Percentiles rank a stretch among this genome's conserved stretches.
Conservation (phyloP, 2,888 invertebrate genomes). For the Timema podura region DNA sequence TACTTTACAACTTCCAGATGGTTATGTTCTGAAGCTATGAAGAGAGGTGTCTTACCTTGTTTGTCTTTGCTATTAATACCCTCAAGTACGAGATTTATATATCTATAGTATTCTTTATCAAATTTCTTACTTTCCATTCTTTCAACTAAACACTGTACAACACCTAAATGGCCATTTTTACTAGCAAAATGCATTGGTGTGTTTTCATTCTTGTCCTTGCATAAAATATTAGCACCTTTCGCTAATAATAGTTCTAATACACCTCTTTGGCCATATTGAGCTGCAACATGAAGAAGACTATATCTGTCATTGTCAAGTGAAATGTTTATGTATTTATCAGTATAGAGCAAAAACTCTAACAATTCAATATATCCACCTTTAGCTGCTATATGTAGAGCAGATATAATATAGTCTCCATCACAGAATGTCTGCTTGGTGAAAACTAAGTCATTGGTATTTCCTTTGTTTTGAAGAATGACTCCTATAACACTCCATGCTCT, state of each 20-base stretch:
- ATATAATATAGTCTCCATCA: constrained; percentile 11
- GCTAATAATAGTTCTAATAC: constrained; percentile 1
- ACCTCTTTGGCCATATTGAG: neutral
- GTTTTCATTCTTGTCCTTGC: constrained; percentile 9
- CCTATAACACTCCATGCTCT: constrained; percentile 15
- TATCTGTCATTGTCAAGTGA: constrained; percentile 3
- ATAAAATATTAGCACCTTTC: constrained; percentile 9
- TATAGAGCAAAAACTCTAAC: neutral
- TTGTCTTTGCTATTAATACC: constrained; percentile 8
- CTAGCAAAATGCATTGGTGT: constrained; percentile 15
- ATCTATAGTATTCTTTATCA: neutral
- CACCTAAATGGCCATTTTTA: constrained; percentile 3
- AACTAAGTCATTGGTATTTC: neutral
- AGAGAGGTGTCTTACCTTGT: constrained; percentile 10
- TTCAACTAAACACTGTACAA: constrained; percentile 12
- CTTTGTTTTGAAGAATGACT: constrained; percentile 12
- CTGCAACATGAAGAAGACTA: constrained; percentile 11
- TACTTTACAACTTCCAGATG: constrained; percentile 16
- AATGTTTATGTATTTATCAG: neutral
- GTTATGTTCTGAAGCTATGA: constrained; percentile 8
- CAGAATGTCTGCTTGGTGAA: neutral
- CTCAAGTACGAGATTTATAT: neutral
- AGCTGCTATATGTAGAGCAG: constrained; percentile 3
- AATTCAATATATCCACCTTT: constrained; percentile 12
- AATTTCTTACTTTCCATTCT: neutral